Base-by-base conservation (phyloP, 1,140 invertebrate species). In the Lasaia peninsularis region DNA sequence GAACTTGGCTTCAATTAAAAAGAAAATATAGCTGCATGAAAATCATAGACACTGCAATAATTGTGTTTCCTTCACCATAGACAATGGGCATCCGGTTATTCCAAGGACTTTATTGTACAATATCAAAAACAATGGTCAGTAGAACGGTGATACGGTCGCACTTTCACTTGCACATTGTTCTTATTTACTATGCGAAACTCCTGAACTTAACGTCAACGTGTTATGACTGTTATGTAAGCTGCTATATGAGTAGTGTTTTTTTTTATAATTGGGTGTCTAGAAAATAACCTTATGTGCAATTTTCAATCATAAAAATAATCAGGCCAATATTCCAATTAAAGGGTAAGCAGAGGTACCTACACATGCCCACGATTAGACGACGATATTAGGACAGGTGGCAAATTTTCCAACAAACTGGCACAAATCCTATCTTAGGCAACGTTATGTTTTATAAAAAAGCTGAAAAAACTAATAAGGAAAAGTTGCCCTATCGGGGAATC, bases 81-180 rank as follows among this genome's bases (percentile, higher is more conserved):
- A 66, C 20, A 59, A 60, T 64, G 55, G 57, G 40, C 67, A 69
- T 77, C 67, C 66, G 72, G 69, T 76, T 70, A 68, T 77, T 69
- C 73, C 75, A 87, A 87, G 82, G 84, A 76, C 80, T 60, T 37
- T 55, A 66, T 69, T 81, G 75, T 78, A 83, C 79, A 87, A 86
- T 86, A 74, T 65, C 67, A 72, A 71, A 67, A 75, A 87, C 84
- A 87, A 87, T 87, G 62, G 71, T 40, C 63, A 66, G 70, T 64
- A 62, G 72, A 67, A 71, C 74, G 67, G 62, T 78, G 68, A 64
- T 71, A 75, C 62, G 63, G 65, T 56, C 69, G 85, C 84, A 86
- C 85, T 87, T 79, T 78, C 84, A 78, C 52, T 62, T 65, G 56
- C 49, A 67, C 56, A 85, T 87, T 87, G 80, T 80, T 82, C 68